A percentile compares a stretch with the other conserved stretches of the same genome.
These are phyloP conservation scores for Ariolimax columbianus DNA, from an alignment of 2,888 invertebrate species.

Conservation along the genomic window DNA sequence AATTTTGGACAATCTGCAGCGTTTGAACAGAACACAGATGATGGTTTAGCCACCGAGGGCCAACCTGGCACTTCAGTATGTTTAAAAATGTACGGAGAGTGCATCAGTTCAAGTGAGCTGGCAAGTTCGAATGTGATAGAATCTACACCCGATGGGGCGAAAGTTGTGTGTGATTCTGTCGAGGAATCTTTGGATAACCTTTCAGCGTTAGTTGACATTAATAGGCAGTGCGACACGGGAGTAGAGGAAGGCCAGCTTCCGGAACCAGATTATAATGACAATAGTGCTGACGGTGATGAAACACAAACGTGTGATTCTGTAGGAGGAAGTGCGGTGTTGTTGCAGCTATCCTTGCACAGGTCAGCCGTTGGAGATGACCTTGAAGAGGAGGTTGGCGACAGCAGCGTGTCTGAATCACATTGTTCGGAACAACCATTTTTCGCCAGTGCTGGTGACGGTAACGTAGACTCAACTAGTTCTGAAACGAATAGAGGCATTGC, in stretches of 20 bases:
- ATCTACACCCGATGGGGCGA: slow-evolving; percentile 19
- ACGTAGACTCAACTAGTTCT: slow-evolving; percentile 54
- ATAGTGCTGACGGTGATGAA: not conserved
- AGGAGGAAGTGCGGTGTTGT: not conserved
- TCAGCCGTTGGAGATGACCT: not conserved
- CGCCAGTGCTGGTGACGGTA: slow-evolving; percentile 34
- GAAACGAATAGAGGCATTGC: slow-evolving; percentile 1
- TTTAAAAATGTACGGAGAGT: slow-evolving; percentile 19
- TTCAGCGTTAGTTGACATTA: not conserved
- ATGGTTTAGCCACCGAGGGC: not conserved
- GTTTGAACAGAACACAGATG: not conserved
- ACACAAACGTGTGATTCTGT: slow-evolving; percentile 33
- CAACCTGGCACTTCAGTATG: slow-evolving; percentile 12
- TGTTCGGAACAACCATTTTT: slow-evolving; percentile 22
- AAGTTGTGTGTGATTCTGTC: slow-evolving; percentile 43
- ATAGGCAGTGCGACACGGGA: slow-evolving; percentile 18
- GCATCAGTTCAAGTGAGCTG: slow-evolving; percentile 48
- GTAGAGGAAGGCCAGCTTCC: not conserved
- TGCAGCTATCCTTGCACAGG: slow-evolving; percentile 13
- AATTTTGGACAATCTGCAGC: slow-evolving; percentile 5
- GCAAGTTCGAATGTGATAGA: not conserved
- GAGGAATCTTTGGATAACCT: slow-evolving; percentile 27
- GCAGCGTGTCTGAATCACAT: slow-evolving; percentile 43
- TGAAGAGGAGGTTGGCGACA: slow-evolving; percentile 30
- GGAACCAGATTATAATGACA: slow-evolving; percentile 7